Evolutionary conservation across 2,797 vertebrate species (phyloP).

Genomic region (Buceros bicornis): DNA sequence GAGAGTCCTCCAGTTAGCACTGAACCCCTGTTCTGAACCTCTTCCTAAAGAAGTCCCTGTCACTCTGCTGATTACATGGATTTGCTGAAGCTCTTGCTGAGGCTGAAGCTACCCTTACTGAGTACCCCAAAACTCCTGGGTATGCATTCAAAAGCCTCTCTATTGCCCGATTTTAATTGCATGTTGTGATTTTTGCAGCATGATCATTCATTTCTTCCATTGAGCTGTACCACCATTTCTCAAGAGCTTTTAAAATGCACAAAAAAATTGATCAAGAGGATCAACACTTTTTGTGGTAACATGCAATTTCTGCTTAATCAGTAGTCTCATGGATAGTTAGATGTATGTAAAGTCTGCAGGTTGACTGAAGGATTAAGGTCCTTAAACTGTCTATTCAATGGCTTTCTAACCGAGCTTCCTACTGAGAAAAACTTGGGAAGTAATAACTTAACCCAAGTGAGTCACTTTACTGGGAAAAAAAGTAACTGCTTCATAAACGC

Average conservation of each 20-base stretch:
- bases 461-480: neutral
- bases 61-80: neutral
- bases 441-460: neutral
- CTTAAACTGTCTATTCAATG: neutral
- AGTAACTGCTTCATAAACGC: neutral
- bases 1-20: neutral
- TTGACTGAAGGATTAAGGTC: neutral
- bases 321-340: neutral
- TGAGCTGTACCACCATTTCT: neutral
- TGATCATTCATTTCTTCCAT: neutral
- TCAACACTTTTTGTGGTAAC: neutral
- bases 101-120: neutral
- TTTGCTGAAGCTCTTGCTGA: neutral
- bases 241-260: neutral
- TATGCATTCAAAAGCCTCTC: neutral
- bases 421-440: neutral
- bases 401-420: neutral
- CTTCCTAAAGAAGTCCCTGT: neutral
- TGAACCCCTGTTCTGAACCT: neutral
- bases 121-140: neutral
- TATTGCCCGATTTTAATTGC: neutral
- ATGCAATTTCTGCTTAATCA: neutral
- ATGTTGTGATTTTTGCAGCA: neutral
- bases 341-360: neutral
- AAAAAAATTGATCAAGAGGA: neutral